Conservation (phyloP, 2,888 invertebrate genomes). For the Lysandra coridon region DNA sequence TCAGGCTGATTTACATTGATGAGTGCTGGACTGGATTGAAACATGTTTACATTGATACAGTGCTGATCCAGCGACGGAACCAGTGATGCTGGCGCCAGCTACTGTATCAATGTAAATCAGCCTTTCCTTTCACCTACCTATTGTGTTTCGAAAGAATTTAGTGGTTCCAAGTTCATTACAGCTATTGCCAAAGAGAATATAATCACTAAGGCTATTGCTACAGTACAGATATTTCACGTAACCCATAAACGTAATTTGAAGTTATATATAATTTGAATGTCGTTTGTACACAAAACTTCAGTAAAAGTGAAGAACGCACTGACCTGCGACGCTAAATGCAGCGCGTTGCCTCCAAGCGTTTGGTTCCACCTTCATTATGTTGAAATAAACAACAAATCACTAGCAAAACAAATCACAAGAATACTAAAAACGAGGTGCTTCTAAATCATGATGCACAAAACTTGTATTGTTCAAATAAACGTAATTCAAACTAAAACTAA, state of each 20-base stretch:
- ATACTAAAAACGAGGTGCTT: conserved; percentile 33
- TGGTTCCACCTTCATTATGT: conserved; percentile 71
- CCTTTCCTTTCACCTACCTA: background rate
- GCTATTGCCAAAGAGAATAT: no score
- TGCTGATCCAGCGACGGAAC: no score
- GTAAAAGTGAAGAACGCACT: conserved; percentile 47
- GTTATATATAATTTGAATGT: background rate
- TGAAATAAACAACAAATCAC: conserved; percentile 63
- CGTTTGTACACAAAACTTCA: conserved; percentile 9
- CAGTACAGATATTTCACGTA: background rate
- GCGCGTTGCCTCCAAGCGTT: conserved; percentile 65
- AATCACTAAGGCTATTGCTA: no score
- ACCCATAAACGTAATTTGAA: background rate
- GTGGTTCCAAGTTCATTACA: background rate
- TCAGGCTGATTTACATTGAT: no score
- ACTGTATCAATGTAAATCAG: no score
- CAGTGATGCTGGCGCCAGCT: no score
- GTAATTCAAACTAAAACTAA: conserved; percentile 56
- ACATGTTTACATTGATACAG: no score
- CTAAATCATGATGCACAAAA: conserved; percentile 50
- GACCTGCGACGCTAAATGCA: conserved; percentile 67
- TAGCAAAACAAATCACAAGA: conserved; percentile 41
- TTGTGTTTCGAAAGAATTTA: background rate
- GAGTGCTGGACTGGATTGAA: no score
- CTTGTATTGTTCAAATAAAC: conserved; percentile 41